These are phyloP conservation scores for Glaucidium brasilianum DNA, from an alignment of 2,113 vertebrate species.

Conservation along the genomic window DNA sequence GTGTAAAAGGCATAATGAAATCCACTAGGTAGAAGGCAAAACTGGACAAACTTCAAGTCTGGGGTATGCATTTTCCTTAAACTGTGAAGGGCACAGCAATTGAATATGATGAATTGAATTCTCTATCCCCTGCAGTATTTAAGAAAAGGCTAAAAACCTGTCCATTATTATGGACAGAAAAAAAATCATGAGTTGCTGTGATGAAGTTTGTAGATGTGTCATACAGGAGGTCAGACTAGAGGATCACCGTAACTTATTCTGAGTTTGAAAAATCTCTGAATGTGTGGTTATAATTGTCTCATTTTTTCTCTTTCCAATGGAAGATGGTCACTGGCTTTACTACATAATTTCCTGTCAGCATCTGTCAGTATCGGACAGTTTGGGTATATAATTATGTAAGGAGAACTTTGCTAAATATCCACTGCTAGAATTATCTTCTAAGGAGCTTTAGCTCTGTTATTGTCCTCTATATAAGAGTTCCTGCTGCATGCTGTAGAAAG, in stretches of 20 bases:
- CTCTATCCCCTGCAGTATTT: not conserved
- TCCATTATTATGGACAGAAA: not conserved
- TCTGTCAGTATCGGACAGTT: not conserved
- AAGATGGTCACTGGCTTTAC: slow-evolving; percentile 18
- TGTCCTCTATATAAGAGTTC: not conserved
- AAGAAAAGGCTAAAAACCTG: not conserved
- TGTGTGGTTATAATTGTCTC: not conserved
- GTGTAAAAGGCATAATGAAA: slow-evolving; percentile 2
- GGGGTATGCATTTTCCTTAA: not conserved
- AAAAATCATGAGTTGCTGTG: not conserved
- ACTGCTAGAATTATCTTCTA: not conserved
- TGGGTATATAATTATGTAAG: not conserved
- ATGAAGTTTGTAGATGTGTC: not conserved
- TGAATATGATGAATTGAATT: not conserved
- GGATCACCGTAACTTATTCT: not conserved
- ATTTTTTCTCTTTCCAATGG: slow-evolving; percentile 45
- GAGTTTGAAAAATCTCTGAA: not conserved
- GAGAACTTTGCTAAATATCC: slow-evolving; percentile 10
- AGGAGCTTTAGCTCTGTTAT: not conserved
- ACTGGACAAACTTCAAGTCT: not conserved
- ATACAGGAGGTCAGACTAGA: not conserved
- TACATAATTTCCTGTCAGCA: not conserved
- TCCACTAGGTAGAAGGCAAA: not conserved
- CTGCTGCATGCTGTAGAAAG: not conserved
- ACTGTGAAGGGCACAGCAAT: not conserved